Conservation (phyloP, 2,888 invertebrate species). For the Ennomos erosarius region DNA sequence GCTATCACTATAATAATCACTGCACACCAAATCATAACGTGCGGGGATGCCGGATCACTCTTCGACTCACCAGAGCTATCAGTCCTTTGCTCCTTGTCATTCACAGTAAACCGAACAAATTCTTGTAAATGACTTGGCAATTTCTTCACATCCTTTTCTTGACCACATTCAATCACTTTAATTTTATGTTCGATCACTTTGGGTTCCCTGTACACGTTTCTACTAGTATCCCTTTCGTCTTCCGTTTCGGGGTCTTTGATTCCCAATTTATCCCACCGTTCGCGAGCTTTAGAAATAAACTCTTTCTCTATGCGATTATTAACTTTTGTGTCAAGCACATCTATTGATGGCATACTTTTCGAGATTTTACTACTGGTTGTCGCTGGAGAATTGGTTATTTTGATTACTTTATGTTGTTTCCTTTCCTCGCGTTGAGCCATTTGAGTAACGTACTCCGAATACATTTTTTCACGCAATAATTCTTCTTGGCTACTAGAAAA, state of each 20-base stretch:
- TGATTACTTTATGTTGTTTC: constrained; percentile 91
- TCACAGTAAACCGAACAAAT: constrained; percentile 88
- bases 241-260: constrained; percentile 88
- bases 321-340: constrained; percentile 68
- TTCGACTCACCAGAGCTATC: constrained; percentile 79
- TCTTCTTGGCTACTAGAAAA: constrained; percentile 89
- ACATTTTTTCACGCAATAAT: constrained; percentile 92
- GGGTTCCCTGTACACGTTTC: constrained; percentile 69
- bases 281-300: constrained; percentile 91
- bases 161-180: constrained; percentile 88
- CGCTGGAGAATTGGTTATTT: constrained; percentile 87
- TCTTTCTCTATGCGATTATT: constrained; percentile 88
- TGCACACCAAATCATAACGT: constrained; percentile 81
- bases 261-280: constrained; percentile 88
- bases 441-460: constrained; percentile 92
- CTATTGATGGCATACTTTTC: constrained; percentile 70
- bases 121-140: constrained; percentile 92
- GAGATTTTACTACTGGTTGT: constrained; percentile 57
- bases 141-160: constrained; percentile 86
- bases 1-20: constrained; percentile 78
- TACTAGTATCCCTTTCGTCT: constrained; percentile 77
- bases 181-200: constrained; percentile 80
- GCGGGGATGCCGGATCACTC: constrained; percentile 71
- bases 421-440: constrained; percentile 92
- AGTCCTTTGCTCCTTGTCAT: constrained; percentile 83